Base-by-base conservation (phyloP, 2,113 vertebrate genomes). In the Thalassoma bifasciatum region DNA sequence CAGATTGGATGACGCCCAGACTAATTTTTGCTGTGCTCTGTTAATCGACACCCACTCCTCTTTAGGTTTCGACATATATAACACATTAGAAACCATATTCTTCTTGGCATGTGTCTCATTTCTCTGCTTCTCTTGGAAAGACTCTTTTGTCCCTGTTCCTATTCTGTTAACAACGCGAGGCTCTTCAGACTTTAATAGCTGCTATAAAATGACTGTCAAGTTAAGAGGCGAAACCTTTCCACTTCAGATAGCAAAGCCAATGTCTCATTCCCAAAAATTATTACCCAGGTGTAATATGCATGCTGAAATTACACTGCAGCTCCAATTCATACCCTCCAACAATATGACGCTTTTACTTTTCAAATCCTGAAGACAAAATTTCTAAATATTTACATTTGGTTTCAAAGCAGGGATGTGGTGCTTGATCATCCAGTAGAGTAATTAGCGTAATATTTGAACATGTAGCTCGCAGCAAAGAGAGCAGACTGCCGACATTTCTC, bases 21-120 rank as follows among this genome's bases (percentile, higher is more conserved):
- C 89, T 74, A 90, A 88, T 87, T 88, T 85, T 92, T 91, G 92
- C 88, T 83, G 60, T 30, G 59, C 77, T 87, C 80, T 50, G 84
- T 81, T 89, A 86, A 92, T 92, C 80, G 62, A 11, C 51, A 84
- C 74, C 81, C 52, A 24, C 38, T 82, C 83, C 82, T 84, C 47
- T 86, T 81, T 73, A 24, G 19, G 66, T 58, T 89, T 81, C 70
- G 69, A 77, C 66, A 77, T 86, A 85, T 65, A 34, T 26, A 76
- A 78, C 67, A 38, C 61, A 46, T 46, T 46, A 46, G 44, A 19
- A 19, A 46, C 65, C n/a, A 17, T 84, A 59, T 67, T 82, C 84
- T 61, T 77, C 54, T n/a, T 75, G 66, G 83, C 67, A 77, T 51
- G 70, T 58, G 61, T 56, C 47, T 49, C 9, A 3, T 72, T 71